Evolutionary conservation across 1,140 invertebrate genomes (phyloP).

Genomic region (Lysiphlebus fabarum): DNA sequence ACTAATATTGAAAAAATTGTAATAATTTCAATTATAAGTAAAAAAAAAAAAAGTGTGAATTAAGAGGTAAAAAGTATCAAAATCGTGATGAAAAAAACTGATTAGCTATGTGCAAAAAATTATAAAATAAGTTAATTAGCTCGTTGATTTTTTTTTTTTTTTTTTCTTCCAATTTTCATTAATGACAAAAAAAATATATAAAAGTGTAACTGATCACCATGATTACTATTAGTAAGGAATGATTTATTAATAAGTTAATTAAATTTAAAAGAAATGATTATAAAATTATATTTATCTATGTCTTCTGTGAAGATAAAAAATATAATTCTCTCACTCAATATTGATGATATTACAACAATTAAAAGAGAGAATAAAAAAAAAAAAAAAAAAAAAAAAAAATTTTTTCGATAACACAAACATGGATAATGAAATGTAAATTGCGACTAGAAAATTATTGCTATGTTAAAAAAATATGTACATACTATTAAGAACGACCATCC

Average conservation of each 20-base stretch:
- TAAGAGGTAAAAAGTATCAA: too few relatives aligned
- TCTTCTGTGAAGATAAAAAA: constrained; percentile 63
- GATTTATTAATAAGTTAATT: constrained; percentile 53
- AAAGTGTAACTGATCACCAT: constrained; percentile 50
- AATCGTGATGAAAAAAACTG: too few relatives aligned
- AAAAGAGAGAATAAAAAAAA: constrained; percentile 15
- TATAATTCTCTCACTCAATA: constrained; percentile 57
- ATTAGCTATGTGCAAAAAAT: not conserved
- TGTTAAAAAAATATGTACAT: constrained; percentile 16
- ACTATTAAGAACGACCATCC: not conserved
- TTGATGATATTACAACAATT: constrained; percentile 49
- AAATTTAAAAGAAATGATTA: constrained; percentile 58
- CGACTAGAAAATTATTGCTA: too few relatives aligned
- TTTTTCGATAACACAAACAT: constrained; percentile 19
- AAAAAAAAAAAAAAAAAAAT: constrained; percentile 38
- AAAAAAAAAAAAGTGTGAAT: not conserved
- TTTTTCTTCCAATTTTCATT: constrained; percentile 1
- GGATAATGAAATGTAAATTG: not conserved
- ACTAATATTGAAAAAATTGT: not conserved
- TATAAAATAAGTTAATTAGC: constrained; percentile 1
- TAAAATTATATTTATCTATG: constrained; percentile 60
- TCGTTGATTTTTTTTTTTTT: too few relatives aligned
- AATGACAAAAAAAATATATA: constrained; percentile 43
- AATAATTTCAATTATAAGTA: not conserved
- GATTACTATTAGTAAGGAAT: constrained; percentile 57